Percentiles rank a stretch among this genome's conserved stretches.
phyloP scores from a whole-genome alignment of 2,888 invertebrate genomes.

The Conchocele bisecta region DNA sequence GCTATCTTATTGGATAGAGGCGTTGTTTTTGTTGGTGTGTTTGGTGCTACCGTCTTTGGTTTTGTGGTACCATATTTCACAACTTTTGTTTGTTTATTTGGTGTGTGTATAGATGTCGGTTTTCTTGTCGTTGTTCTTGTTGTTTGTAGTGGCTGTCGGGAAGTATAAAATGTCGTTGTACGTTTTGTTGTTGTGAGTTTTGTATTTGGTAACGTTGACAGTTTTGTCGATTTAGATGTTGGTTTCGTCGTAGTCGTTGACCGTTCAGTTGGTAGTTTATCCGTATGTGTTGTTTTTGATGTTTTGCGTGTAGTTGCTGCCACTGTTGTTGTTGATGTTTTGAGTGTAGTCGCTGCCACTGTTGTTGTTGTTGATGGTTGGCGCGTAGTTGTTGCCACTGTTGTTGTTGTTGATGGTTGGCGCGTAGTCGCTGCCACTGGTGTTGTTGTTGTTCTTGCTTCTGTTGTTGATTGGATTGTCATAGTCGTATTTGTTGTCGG shows the following conservation, averaged over 20 bases:
- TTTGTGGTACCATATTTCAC: neutral
- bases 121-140: too few relatives aligned
- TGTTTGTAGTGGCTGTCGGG: too few relatives aligned
- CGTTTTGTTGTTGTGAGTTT: too few relatives aligned
- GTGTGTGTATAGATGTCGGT: neutral
- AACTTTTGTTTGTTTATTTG: neutral
- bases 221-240: conserved; percentile 8
- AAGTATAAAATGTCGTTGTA: too few relatives aligned
- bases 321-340: conserved; percentile 7
- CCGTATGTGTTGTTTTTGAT: neutral
- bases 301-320: neutral
- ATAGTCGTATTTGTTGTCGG: neutral
- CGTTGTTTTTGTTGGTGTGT: conserved; percentile 6
- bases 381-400: neutral
- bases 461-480: neutral
- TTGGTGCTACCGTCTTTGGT: conserved; percentile 3
- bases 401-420: neutral
- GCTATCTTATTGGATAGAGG: neutral
- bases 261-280: too few relatives aligned
- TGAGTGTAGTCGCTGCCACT: neutral
- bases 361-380: neutral
- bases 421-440: neutral
- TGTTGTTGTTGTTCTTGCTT: conserved; percentile 9
- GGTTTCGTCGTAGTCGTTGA: neutral
- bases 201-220: too few relatives aligned